Base-by-base conservation (phyloP, 2,797 vertebrate species). In the Cyprinella venusta region DNA sequence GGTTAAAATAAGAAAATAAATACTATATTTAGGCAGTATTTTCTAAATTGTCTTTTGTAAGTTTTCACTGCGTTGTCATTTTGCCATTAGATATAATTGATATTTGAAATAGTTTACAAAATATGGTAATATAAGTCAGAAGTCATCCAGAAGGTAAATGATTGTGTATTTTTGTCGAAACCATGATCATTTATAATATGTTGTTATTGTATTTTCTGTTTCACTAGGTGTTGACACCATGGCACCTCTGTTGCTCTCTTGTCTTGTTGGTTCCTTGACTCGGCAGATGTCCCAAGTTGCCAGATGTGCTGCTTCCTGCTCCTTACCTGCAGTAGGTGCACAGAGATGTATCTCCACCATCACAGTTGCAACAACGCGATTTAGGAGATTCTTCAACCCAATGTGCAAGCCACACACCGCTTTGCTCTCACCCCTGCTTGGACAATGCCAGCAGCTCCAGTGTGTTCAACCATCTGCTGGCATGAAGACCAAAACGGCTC, bases 401-500 rank as follows among this genome's bases (percentile, higher is more conserved):
- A 0, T 56, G 2, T 36, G 38, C 21, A 3, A n/a, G 26, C 52
- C 84, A 21, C 40, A 78, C 0, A 1, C 67, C 38, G 84, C 42
- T 1, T 48, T 65, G 56, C 86, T 68, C 15, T 19, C 89, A 1
- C 85, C 89, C 26, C 87, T 93, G 48, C 86, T 91, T 69, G 91
- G 90, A 67, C 91, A 85, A 68, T 89, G 84, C 79, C 90, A 78
- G 30, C 87, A 74, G 26, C 87, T 86, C 3, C 42, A 86, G 5
- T 88, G 85, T 7, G 33, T 81, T 81, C 94, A 93, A 85, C 93
- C 90, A 0, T 88, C 78, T 0, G 88, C 52, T 0, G 96, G 96
- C 3, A 95, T 98, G 95, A 98, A 98, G 90, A 96, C 94, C 76
- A 98, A 96, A 90, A 88, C 86, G 0, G 81, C 90, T 8, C 63